Base-by-base conservation (phyloP, 2,888 invertebrate species). In the Tetanocera ferruginea region DNA sequence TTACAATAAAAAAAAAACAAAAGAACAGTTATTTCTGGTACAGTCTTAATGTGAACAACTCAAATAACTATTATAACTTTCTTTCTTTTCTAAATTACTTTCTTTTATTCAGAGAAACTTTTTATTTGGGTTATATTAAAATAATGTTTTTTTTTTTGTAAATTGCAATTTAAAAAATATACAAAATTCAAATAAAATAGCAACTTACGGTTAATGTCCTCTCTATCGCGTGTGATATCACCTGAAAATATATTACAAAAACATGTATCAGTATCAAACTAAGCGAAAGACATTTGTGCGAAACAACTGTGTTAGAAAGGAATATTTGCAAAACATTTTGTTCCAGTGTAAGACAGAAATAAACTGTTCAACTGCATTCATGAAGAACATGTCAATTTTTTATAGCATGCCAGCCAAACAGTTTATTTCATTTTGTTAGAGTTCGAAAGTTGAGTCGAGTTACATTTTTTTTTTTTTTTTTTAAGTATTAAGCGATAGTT, bases 181-280 rank as follows among this genome's bases (percentile, higher is more conserved):
- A 52, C n/a, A n/a, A n/a, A 52, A 52, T n/a, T n/a, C 52, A 52
- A n/a, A 67, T n/a, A 5, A 34, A 43, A 17, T 9, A 17, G 28
- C 28, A 31, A 94, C 95, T 95, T 91, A 95, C 95, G 91, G 90
- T 93, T 94, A 85, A 93, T 92, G 88, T 94, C 94, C 89, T 94
- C 94, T 85, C 94, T 92, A 90, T 93, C 93, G 88, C 94, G 92
- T 84, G 94, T 93, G 87, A 94, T 92, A 91, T 94, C 94, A 92
- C 94, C 94, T 94, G 92, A 83, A 92, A 92, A 86, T 67, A 25
- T 66, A 28, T 52, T 72, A 64, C 72, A 77, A 76, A 25, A 74
- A 34, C 62, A 69, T 43, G 34, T 66, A 70, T 64, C 51, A 62
- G 34, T 28, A 76, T 14, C 37, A 69, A 76, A 31, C 9, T 11